These are phyloP conservation scores for Poecile atricapillus DNA, from an alignment of 2,113 vertebrate genomes.

Conservation along the genomic window DNA sequence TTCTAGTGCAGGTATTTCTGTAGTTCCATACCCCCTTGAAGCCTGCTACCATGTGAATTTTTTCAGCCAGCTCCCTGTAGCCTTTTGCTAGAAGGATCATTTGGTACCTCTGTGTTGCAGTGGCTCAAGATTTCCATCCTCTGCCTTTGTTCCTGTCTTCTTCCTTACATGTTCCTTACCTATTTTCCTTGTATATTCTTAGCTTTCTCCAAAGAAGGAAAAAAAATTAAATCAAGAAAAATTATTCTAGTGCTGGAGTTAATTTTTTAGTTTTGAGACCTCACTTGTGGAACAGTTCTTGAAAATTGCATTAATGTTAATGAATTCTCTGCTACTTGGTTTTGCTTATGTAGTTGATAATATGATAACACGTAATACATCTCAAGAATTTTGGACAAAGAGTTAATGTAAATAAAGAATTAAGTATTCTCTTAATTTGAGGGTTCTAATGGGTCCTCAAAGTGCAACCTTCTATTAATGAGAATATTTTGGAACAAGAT, in stretches of 20 bases:
- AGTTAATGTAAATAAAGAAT: not conserved
- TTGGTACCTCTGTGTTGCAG: not conserved
- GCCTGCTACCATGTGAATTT: not conserved
- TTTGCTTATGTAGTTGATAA: not conserved
- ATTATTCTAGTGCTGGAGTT: not conserved
- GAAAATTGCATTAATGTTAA: not conserved
- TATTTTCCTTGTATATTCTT: not conserved
- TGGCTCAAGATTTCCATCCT: not conserved
- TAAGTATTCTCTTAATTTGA: not conserved
- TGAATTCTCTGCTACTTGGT: not conserved
- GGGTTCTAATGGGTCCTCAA: not conserved
- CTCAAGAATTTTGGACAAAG: conserved; percentile 19
- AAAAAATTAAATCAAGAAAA: not conserved
- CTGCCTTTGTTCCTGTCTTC: not conserved
- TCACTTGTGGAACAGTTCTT: not conserved
- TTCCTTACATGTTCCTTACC: not conserved
- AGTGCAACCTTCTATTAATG: not conserved
- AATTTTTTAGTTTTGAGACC: not conserved
- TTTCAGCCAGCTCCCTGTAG: not conserved
- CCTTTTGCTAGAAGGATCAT: not conserved
- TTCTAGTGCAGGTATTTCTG: not conserved
- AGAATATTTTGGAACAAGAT: conserved; percentile 8
- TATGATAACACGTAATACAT: not conserved
- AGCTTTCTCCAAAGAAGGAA: not conserved
- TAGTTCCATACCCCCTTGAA: not conserved